phyloP scores from a whole-genome alignment of 1,140 invertebrate species.

The Temnothorax curvispinosus region DNA sequence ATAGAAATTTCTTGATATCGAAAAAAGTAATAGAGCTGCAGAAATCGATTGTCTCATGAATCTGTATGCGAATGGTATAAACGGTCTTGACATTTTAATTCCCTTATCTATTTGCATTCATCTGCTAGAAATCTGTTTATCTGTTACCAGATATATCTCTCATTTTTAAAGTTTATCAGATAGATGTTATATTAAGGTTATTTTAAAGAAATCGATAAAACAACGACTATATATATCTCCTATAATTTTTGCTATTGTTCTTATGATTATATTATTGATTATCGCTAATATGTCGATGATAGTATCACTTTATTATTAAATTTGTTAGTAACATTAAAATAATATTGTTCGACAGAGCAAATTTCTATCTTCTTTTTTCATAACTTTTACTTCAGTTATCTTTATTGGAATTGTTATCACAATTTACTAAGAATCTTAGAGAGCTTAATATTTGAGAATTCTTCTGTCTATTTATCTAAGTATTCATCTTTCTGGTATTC shows the following conservation, averaged over 20 bases:
- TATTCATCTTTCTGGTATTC: not conserved
- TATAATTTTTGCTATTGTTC: not conserved
- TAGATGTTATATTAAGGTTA: not conserved
- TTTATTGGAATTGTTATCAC: not conserved
- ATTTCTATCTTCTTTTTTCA: not conserved
- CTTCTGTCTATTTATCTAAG: not conserved
- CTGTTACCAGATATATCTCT: no score
- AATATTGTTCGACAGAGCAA: not conserved
- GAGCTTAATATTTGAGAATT: not conserved
- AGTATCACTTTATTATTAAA: not conserved
- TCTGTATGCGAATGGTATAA: not conserved
- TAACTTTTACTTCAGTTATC: not conserved
- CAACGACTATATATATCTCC: not conserved
- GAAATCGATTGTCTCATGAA: not conserved
- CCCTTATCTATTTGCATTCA: not conserved
- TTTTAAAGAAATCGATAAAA: not conserved
- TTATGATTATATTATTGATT: not conserved
- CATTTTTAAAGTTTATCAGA: no score
- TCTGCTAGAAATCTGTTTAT: not conserved
- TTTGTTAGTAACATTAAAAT: not conserved
- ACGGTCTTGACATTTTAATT: not conserved
- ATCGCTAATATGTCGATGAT: not conserved
- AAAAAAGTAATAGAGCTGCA: no score
- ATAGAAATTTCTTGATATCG: not conserved
- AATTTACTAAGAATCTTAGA: not conserved